phyloP scores from a whole-genome alignment of 2,113 vertebrate genomes.

The Macrotis lagotis region DNA sequence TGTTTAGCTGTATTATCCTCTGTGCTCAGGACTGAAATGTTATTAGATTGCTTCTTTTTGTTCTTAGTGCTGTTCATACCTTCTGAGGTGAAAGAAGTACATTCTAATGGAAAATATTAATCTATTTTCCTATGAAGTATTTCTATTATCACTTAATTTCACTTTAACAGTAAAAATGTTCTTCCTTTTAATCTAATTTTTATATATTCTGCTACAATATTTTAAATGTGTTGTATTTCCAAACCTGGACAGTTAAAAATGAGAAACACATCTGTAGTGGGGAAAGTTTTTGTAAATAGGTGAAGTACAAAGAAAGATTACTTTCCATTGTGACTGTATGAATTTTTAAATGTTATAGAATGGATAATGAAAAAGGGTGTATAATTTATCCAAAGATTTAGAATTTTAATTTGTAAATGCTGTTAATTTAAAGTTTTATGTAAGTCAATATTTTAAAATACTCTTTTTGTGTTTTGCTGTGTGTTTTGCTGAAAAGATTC shows the following conservation, averaged over 20 bases:
- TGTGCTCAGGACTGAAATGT: constrained; percentile 83
- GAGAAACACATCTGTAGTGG: constrained; percentile 79
- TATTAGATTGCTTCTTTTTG: constrained; percentile 72
- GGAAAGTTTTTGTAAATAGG: constrained; percentile 86
- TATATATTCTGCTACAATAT: constrained; percentile 89
- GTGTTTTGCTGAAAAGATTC: constrained; percentile 72
- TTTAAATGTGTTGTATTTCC: constrained; percentile 84
- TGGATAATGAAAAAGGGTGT: constrained; percentile 82
- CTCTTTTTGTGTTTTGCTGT: constrained; percentile 75
- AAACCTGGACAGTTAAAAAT: constrained; percentile 79
- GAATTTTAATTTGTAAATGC: constrained; percentile 88
- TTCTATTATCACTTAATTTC: constrained; percentile 80
- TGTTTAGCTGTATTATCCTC: constrained; percentile 78
- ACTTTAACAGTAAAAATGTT: constrained; percentile 79
- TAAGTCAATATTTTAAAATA: constrained; percentile 78
- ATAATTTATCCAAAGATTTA: constrained; percentile 84
- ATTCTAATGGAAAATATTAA: constrained; percentile 79
- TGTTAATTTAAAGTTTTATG: constrained; percentile 84
- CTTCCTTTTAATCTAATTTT: constrained; percentile 84
- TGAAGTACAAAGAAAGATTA: constrained; percentile 84
- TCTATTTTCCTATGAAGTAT: constrained; percentile 83
- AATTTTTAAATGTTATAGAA: constrained; percentile 83
- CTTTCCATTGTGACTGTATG: constrained; percentile 82
- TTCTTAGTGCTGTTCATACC: constrained; percentile 77
- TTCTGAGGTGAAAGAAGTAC: constrained; percentile 78